Base-by-base conservation (phyloP, 1,140 invertebrate species). In the Colletes latitarsis region DNA sequence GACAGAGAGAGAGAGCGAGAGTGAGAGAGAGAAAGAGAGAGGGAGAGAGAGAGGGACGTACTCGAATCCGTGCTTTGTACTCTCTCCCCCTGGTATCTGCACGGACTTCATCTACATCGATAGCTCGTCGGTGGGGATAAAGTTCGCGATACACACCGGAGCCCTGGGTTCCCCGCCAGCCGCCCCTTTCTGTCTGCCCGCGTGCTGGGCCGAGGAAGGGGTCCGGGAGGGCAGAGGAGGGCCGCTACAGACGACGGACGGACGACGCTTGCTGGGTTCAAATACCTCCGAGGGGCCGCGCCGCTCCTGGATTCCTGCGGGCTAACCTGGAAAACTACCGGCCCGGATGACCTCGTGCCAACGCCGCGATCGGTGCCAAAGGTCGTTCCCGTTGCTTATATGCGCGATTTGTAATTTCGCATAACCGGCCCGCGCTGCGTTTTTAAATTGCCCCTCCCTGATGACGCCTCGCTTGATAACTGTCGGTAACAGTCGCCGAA, bases 201-300 rank as follows among this genome's bases (percentile, higher is more conserved):
- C 39, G 57, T 21, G 41, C 15, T 14, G 60, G 62, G 71, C 17
- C 39, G 70, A 12, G 82, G 82, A 67, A 68, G 71, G 77, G 73
- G 67, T 3, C 53, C 57, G 39, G 49, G 58, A 74, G 76, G 74
- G 78, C 67, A 63, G 64, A 66, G 57, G 73, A 46, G 57, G 58
- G 19, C 79, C 63, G 58, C 72, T 77, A 76, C 79, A 81, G 79
- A 81, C 79, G 73, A 73, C 64, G 79, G 73, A 81, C 72, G 66
- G 73, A 77, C 84, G 82, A 75, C 72, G 76, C 69, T 58, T 64
- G 76, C 76, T 41, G 82, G 79, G 88, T 88, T 89, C 88, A 88
- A 89, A 89, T 89, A 89, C 88, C 86, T 86, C 86, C 66, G 64
- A 77, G 72, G 77, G 76, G 69, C 76, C 81, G 62, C 81, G 76